Conservation (phyloP, 2,888 invertebrate genomes). For the Hyles lineata region DNA sequence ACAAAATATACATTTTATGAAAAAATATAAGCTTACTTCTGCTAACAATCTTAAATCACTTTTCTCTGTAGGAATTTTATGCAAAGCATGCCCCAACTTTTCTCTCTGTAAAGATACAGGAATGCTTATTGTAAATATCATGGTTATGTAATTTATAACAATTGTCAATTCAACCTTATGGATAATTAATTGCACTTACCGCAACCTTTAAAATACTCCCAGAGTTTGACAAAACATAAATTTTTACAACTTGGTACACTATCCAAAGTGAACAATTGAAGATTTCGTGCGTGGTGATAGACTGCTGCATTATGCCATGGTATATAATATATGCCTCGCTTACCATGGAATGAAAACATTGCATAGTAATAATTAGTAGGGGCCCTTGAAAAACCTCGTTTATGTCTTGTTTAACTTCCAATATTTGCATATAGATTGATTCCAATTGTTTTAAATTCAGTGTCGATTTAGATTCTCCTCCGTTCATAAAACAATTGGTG, state of each 20-base stretch:
- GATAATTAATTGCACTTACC: slow-evolving; percentile 46
- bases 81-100: slow-evolving; percentile 61
- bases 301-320: slow-evolving; percentile 56
- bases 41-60: slow-evolving; percentile 60
- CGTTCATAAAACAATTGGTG: slow-evolving; percentile 44
- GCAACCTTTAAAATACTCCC: slow-evolving; percentile 62
- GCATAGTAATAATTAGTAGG: slow-evolving; percentile 61
- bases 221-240: slow-evolving; percentile 60
- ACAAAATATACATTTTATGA: background rate
- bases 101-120: slow-evolving; percentile 53
- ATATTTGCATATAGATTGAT: slow-evolving; percentile 56
- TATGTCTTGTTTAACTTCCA: slow-evolving; percentile 59
- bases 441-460: slow-evolving; percentile 60
- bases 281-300: slow-evolving; percentile 55
- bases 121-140: background rate
- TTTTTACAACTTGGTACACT: slow-evolving; percentile 67
- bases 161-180: no score
- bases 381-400: slow-evolving; percentile 65
- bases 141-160: no score
- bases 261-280: slow-evolving; percentile 71
- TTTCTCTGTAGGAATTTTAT: slow-evolving; percentile 63
- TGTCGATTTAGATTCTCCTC: slow-evolving; percentile 45
- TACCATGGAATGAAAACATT: slow-evolving; percentile 71
- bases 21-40: slow-evolving; percentile 57
- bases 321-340: slow-evolving; percentile 71